Evolutionary conservation across 2,888 invertebrate species (phyloP), one percentile per base, ranked within the genome.

Genomic region (Cheilosia variabilis): DNA sequence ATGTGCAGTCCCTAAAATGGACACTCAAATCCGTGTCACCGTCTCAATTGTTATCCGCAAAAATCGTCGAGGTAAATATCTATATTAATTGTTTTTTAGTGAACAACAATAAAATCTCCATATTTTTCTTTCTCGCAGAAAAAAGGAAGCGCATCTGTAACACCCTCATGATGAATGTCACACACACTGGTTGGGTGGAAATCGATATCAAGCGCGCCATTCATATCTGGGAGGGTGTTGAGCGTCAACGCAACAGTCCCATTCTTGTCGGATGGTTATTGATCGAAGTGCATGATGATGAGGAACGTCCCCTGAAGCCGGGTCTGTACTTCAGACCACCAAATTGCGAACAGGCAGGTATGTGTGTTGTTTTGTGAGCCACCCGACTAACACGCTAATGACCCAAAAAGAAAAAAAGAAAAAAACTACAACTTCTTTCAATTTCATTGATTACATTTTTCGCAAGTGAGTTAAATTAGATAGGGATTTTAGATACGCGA

Each of bases 331-430:
- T 92, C 72, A 90, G 89, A 84, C 92, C 92, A 84, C 92, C 92
- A 80, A 91, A 90, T 88, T 92, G 92, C 86, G 91, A 91, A 86
- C 91, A 92, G 92, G 92, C 91, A 92, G 91, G 92, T 92, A 91
- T 89, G 92, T 91, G 92, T 92, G 91, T 90, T 90, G 92, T 92
- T 90, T 89, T 47, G 81, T 86, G 58, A 68, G 81, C 81, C 58
- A 77, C 62, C 71, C 86, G 84, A 91, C 90, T 91, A 91, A 91
- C 88, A 83, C 69, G 81, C 86, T 86, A 86, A 86, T 86, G 81
- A 81, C 80, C 65, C 63, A 57, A 53, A 60, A 78, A 68, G 2
- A 31, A 52, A 57, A 53, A 60, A 78, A 68, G 2, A 31, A 52
- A 62, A 62, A 57, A 47, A 27, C 27, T 27, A 68, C 34, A 66